phyloP scores from a whole-genome alignment of 2,888 invertebrate genomes.

The Abscondita cerata region DNA sequence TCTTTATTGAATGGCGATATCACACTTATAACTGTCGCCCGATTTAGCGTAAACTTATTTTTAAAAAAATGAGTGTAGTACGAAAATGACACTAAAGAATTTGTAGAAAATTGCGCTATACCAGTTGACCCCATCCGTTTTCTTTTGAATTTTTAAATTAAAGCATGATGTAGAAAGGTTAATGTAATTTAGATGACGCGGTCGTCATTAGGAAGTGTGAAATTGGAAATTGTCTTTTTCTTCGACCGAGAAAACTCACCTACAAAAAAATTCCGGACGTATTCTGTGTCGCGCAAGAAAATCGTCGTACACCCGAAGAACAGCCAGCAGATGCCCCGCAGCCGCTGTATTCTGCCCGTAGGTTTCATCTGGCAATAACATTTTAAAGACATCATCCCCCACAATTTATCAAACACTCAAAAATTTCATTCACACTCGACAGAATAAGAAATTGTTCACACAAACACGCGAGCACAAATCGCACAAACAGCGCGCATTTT shows the following conservation, averaged over 20 bases:
- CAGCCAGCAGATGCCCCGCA: slow-evolving; percentile 57
- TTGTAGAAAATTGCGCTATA: too few relatives aligned
- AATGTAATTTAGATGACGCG: too few relatives aligned
- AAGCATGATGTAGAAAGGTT: too few relatives aligned
- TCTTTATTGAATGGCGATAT: too few relatives aligned
- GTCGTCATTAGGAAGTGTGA: too few relatives aligned
- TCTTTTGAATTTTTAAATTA: too few relatives aligned
- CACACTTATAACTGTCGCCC: too few relatives aligned
- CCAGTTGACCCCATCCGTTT: too few relatives aligned
- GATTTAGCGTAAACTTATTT: too few relatives aligned
- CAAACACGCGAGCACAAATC: not conserved
- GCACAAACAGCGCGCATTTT: slow-evolving; percentile 8
- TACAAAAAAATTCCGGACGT: slow-evolving; percentile 80
- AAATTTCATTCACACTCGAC: slow-evolving; percentile 1
- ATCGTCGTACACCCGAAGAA: slow-evolving; percentile 67
- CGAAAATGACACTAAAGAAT: too few relatives aligned
- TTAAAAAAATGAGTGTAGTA: too few relatives aligned
- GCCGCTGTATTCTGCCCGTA: slow-evolving; percentile 68
- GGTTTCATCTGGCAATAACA: slow-evolving; percentile 82
- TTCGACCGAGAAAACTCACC: slow-evolving; percentile 52
- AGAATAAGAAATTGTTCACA: not conserved
- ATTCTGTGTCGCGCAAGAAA: slow-evolving; percentile 71
- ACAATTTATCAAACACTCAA: slow-evolving; percentile 20
- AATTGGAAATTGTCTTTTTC: not conserved
- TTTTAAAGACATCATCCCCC: slow-evolving; percentile 55